Base-by-base conservation (phyloP, 2,888 invertebrate genomes). In the Notodonta ziczac region DNA sequence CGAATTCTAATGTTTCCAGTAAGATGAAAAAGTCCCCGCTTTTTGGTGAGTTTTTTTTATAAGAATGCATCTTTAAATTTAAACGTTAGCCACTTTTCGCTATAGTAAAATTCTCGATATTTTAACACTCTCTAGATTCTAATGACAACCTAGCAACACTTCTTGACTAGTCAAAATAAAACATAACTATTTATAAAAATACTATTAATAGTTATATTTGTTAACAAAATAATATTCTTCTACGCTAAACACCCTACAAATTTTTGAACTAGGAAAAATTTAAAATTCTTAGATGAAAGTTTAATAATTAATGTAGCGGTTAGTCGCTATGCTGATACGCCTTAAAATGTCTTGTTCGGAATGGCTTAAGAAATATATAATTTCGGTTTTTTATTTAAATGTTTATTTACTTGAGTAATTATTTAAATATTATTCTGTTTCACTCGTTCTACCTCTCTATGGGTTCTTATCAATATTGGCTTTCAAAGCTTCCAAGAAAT, bases 191-290 rank as follows among this genome's bases (percentile, higher is more conserved):
- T 84, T 85, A 83, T 84, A 44, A 78, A 83, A 81, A 79, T 71
- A 77, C 72, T 76, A 71, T 62, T 67, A 82, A 83, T 86, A 87
- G 82, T 81, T 86, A 88, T 85, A 90, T 88, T 87, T 89, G 86
- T 90, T 89, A 88, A 86, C 78, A 86, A 87, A 89, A 83, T 85
- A 87, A 81, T 93, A 92, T 93, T 93, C 93, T 93, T 93, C 93
- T 92, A 93, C 86, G 89, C 90, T 92, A 90, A 87, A 87, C 85
- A 86, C 83, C 84, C 89, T 85, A 90, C 86, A 88, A 90, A 86
- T 87, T 89, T 88, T 86, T 85, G 74, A 88, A 86, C 76, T 85
- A 86, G 84, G 69, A 77, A 73, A 84, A 83, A 83, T 77, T 82
- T 83, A 78, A 86, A 88, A 84, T 72, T 81, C 85, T 90, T 89